These are phyloP conservation scores for Heliocidaris tuberculata DNA, from an alignment of 35 echinoderm and acorn worm genomes.

Conservation along the genomic window DNA sequence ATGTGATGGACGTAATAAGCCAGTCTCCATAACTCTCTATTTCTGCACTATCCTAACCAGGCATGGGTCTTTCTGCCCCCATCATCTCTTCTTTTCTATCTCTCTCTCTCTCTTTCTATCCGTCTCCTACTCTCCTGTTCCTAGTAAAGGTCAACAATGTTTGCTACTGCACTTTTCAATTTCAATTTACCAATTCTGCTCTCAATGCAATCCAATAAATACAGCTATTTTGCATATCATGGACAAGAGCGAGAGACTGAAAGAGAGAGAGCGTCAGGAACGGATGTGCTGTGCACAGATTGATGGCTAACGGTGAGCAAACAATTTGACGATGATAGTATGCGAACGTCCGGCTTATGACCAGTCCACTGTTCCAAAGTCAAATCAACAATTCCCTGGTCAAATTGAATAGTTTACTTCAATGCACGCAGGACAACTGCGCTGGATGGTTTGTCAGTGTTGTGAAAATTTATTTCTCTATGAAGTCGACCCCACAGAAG, in stretches of 20 bases:
- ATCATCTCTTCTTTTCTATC: background rate
- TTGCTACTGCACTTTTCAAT: slow-evolving; percentile 41
- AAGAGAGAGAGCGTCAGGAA: background rate
- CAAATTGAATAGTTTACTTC: background rate
- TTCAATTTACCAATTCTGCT: slow-evolving; percentile 25
- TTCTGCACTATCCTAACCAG: background rate
- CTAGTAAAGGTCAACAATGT: slow-evolving; percentile 12
- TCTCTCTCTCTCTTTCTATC: background rate
- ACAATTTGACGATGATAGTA: background rate
- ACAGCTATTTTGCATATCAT: background rate
- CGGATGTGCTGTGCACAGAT: background rate
- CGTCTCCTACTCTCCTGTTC: background rate
- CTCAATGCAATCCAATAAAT: slow-evolving; percentile 33
- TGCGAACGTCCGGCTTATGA: background rate
- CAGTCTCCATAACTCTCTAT: background rate
- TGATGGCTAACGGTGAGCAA: background rate
- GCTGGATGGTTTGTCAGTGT: no score
- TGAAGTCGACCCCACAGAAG: no score
- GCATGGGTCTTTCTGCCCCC: background rate
- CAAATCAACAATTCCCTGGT: background rate
- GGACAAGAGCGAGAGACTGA: background rate
- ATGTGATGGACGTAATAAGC: background rate
- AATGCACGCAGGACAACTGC: no score
- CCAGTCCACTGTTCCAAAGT: background rate
- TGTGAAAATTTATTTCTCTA: no score